Percentiles rank a stretch among this genome's conserved stretches.
Evolutionary conservation across 2,113 vertebrate species (phyloP).

Genomic region (Cairina moschata): DNA sequence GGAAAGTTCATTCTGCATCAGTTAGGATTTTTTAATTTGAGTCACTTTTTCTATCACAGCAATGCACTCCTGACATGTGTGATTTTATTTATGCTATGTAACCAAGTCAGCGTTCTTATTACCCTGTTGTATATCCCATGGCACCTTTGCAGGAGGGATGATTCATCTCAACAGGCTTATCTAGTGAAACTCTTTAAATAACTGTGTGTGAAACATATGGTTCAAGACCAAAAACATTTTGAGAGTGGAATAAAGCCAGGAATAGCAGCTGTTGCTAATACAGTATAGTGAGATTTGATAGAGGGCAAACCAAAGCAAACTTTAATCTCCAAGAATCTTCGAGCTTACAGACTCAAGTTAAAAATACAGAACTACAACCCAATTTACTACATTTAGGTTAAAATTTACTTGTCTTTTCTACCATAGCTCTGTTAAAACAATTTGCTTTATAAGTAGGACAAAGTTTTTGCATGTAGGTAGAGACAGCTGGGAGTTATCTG

Average conservation of each 20-base stretch:
- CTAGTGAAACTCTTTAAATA: constrained; percentile 26
- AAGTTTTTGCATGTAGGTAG: not conserved
- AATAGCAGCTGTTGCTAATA: constrained; percentile 30
- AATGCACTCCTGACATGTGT: not conserved
- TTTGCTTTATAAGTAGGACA: not conserved
- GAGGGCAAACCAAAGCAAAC: not conserved
- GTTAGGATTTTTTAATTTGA: not conserved
- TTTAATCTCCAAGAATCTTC: not conserved
- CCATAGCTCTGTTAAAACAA: not conserved
- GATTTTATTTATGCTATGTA: constrained; percentile 14
- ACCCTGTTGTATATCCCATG: not conserved
- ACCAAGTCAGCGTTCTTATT: not conserved
- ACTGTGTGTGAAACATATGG: constrained; percentile 1
- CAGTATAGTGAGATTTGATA: not conserved
- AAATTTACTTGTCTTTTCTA: not conserved
- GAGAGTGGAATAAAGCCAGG: constrained; percentile 13
- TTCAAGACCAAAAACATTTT: constrained; percentile 9
- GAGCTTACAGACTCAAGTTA: not conserved
- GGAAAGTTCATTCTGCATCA: not conserved
- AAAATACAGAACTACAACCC: not conserved
- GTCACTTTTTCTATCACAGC: not conserved
- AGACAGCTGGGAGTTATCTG: not conserved
- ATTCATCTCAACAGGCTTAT: constrained; percentile 27
- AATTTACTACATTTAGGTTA: not conserved
- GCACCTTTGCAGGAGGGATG: constrained; percentile 36